Conservation (phyloP, 1,140 invertebrate genomes). For the Bombus pyrosoma region DNA sequence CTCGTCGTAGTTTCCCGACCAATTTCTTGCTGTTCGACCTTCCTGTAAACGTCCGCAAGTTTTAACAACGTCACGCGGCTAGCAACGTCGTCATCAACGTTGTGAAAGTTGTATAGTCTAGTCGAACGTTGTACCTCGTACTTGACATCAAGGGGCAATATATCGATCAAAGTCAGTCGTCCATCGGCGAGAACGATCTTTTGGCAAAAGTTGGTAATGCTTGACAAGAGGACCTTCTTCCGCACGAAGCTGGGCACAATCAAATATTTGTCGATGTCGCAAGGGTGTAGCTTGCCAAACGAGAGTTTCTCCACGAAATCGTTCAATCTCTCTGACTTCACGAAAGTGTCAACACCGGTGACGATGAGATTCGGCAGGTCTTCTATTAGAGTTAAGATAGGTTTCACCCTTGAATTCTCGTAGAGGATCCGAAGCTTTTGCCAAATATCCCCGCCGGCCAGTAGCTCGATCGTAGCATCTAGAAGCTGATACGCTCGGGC, state of each 20-base stretch:
- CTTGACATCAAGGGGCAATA: conserved; percentile 63
- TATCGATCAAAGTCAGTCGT: conserved; percentile 55
- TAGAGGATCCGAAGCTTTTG: conserved; percentile 69
- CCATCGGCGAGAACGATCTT: conserved; percentile 63
- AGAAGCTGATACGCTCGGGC: conserved; percentile 59
- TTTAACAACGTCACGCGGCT: neutral
- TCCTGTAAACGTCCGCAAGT: conserved; percentile 15
- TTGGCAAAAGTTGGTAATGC: conserved; percentile 74
- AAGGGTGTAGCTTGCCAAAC: conserved; percentile 66
- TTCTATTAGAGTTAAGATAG: conserved; percentile 72
- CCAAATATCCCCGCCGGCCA: conserved; percentile 75
- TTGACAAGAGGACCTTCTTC: conserved; percentile 72
- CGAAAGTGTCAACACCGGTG: conserved; percentile 74
- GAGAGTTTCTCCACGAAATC: conserved; percentile 70
- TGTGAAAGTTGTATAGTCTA: neutral
- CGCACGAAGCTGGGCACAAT: conserved; percentile 73
- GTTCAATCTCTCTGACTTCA: conserved; percentile 72
- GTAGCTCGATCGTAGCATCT: conserved; percentile 63
- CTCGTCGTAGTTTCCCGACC: conserved; percentile 41
- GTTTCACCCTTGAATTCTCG: conserved; percentile 70
- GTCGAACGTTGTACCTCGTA: conserved; percentile 50
- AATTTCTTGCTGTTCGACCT: neutral
- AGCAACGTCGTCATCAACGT: neutral
- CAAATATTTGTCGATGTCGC: conserved; percentile 76
- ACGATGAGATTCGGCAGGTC: conserved; percentile 75